Base-by-base conservation (phyloP, 2,888 invertebrate species). In the Pseudeuparius sepicola region DNA sequence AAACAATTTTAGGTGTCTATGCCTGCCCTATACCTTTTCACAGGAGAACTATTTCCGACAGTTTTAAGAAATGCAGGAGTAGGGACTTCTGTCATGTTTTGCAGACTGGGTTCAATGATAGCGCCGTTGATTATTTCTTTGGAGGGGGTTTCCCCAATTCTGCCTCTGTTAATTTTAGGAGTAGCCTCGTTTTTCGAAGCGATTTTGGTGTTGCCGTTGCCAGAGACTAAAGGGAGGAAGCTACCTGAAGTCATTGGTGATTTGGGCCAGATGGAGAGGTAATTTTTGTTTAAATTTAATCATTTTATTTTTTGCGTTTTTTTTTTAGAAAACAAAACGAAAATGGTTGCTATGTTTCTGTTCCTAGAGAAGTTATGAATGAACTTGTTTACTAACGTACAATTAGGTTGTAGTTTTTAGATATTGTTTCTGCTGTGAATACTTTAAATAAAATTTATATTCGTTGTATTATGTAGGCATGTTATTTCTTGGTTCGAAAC, bases 1-100 rank as follows among this genome's bases (percentile, higher is more conserved):
- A 28, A 28, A 10, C 37, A 41, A 39, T 60, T 62, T 27, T 55
- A 73, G 73, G 65, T 73, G 6, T 63, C 68, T 1, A 50, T 57
- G 36, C 77, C 63, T 32, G 68, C 77, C 1, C 61, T 82, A 35
- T 86, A 81, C 55, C 66, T 87, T 11, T 82, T 75, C 54, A 75
- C 81, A 6, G 80, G 83, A 1, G 86, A 87, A 59, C 57, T 85
- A 18, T 85, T 76, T 52, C 87, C 87, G 6, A 87, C 86, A 0
- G 67, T 80, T 10, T 70, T 81, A 3, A 66, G 87, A 11, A 86
- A 86, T 52, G 74, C 75, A 10, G 84, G 82, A 2, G 70, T 86
- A 29, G 83, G 84, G 6, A 68, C 73, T 1, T 78, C 80, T 29
- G 75, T 81, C 1, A 79, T 78, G 62, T 80, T 78, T 48, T 80